Base-by-base conservation (phyloP, 2,113 vertebrate genomes). In the Perca schrenkii region DNA sequence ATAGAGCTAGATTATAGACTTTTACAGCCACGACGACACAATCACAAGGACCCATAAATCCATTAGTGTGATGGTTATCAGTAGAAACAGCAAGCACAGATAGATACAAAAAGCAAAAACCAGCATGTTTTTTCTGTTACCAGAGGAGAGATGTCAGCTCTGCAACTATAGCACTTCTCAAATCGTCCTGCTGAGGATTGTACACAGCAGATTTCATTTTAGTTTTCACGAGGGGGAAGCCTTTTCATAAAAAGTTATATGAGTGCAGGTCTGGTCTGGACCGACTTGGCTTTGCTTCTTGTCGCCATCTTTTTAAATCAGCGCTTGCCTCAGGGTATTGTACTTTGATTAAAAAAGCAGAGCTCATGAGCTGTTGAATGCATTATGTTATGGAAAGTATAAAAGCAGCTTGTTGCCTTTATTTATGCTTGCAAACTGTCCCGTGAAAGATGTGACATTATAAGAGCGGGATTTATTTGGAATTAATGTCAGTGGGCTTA, bases 311-410 rank as follows among this genome's bases (percentile, higher is more conserved):
- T 90, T 83, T 80, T 87, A 81, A 88, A 90, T 83, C 79, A 84
- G 65, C 36, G 8, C 68, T 82, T 36, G 77, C 89, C 89, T 79
- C 65, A 3, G 87, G 81, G 85, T 79, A 79, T 76, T 80, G 73
- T 47, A 31, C 22, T 68, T 83, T 94, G 87, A 95, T 92, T 84
- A 86, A 86, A 89, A 92, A 94, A 91, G 65, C 94, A 93, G 91
- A 85, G 74, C 63, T 85, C 72, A 79, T 62, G 73, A 90, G 70
- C 85, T 87, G 86, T 49, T 16, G 28, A 76, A 91, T 28, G 22
- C 80, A 88, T 94, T 90, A 89, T 80, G 83, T 86, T 74, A 53
- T 70, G 57, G 50, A 73, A 75, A 86, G 71, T 34, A 50, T 50
- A 74, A 70, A 66, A 76, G 71, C 82, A 84, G 68, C 61, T 53